Conservation (phyloP, 2,797 vertebrate genomes). For the Sebastes diaconus region DNA sequence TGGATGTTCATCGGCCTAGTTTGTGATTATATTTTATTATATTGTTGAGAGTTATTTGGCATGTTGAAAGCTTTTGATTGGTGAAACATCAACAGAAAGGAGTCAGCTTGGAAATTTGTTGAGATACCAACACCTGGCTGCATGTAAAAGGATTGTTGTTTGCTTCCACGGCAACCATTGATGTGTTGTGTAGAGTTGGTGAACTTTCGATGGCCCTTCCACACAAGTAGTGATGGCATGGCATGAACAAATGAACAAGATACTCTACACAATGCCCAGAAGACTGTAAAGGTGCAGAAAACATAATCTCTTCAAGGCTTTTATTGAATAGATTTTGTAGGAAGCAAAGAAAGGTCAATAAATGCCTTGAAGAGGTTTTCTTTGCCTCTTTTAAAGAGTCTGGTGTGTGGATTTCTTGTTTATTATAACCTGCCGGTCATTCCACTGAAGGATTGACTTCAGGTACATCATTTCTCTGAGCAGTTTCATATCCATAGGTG, state of each 20-base stretch:
- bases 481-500: neutral
- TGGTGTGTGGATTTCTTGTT: neutral
- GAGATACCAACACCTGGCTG: no score
- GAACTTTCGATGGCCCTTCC: neutral
- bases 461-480: neutral
- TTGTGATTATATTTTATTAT: neutral
- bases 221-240: neutral
- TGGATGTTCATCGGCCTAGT: neutral
- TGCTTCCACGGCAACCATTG: neutral
- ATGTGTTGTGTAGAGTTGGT: neutral
- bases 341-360: neutral
- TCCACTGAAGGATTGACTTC: neutral
- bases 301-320: neutral
- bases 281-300: neutral
- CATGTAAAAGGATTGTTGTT: neutral
- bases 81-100: neutral
- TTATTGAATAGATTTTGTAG: neutral
- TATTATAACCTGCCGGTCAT: neutral
- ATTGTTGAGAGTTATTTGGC: neutral
- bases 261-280: neutral
- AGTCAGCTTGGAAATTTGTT: neutral
- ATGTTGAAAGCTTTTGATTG: neutral
- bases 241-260: neutral
- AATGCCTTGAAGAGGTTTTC: neutral
- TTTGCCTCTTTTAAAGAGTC: neutral